Base-by-base conservation (phyloP, 1,140 invertebrate species). In the Psilanteris sp. region DNA sequence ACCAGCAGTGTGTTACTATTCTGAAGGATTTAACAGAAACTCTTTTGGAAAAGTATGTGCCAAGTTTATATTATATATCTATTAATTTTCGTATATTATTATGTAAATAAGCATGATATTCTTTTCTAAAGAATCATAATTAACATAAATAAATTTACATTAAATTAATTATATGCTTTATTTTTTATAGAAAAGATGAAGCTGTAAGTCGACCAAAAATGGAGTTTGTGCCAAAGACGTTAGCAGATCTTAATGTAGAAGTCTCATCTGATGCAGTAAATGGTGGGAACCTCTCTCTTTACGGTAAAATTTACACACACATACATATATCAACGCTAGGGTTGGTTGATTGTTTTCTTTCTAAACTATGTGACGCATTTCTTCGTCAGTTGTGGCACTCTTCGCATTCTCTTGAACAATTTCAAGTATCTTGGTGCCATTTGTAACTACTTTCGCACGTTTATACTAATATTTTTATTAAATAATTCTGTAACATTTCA, bases 1-100 rank as follows among this genome's bases (percentile, higher is more conserved):
- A 99, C 88, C 94, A 95, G 81, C 96, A 98, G 86, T 98, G 97
- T 86, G 93, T 94, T 16, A 96, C 98, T 81, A 93, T 98, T 75
- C 89, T 99, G 27, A 93, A 94, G 82, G 90, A 91, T 64, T 90
- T 99, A 41, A 93, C 94, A 36, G 94, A 96, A 84, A 95, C 94
- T 36, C 91, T 99, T 50, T 91, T 94, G 82, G 93, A 96, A 89
- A 98, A 97, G 96, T 97, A 62, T 31, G 55, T 55, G 24, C 9
- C 15, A n/a, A 14, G n/a, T n/a, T n/a, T n/a, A n/a, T n/a, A n/a
- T n/a, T n/a, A n/a, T n/a, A n/a, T n/a, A n/a, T n/a, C n/a, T n/a
- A n/a, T n/a, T n/a, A n/a, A n/a, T n/a, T n/a, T n/a, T n/a, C n/a
- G n/a, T n/a, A n/a, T n/a, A n/a, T n/a, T n/a, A n/a, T n/a, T n/a